Conservation (phyloP, 2,113 vertebrate genomes). For the Albula goreensis region DNA sequence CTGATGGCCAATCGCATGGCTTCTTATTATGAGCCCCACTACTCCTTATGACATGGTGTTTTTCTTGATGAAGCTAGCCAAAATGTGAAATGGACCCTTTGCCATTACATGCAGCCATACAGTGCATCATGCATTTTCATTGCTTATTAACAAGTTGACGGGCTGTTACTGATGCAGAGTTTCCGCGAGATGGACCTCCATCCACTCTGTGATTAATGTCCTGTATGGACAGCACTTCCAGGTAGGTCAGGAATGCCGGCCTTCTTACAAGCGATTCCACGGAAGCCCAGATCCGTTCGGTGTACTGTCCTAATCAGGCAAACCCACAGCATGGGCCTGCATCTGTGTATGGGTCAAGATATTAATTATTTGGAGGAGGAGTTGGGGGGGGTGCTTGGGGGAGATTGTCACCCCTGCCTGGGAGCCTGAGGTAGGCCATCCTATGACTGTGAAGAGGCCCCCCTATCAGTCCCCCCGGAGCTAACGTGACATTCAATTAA, state of each 20-base stretch:
- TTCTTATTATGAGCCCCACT: neutral
- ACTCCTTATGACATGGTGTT: neutral
- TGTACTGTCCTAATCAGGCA: neutral
- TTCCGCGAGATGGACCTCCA: no score
- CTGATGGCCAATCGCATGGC: neutral
- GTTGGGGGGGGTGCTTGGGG: neutral
- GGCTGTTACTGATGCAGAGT: no score
- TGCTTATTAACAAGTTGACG: no score
- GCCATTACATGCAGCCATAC: no score
- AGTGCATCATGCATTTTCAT: no score
- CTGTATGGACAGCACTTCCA: neutral
- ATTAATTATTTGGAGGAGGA: neutral
- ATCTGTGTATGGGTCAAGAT: neutral
- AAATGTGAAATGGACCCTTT: no score
- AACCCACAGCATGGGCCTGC: neutral
- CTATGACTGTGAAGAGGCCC: conserved; percentile 13
- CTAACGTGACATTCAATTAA: conserved; percentile 52
- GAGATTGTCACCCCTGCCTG: neutral
- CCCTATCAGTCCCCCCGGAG: conserved; percentile 38
- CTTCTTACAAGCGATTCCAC: no score
- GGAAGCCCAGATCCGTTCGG: no score
- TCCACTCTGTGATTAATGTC: neutral
- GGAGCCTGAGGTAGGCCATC: neutral
- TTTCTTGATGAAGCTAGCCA: no score
- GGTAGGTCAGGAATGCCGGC: neutral